These are phyloP conservation scores for Bos javanicus DNA, from an alignment of 2,113 vertebrate genomes.

Conservation along the genomic window DNA sequence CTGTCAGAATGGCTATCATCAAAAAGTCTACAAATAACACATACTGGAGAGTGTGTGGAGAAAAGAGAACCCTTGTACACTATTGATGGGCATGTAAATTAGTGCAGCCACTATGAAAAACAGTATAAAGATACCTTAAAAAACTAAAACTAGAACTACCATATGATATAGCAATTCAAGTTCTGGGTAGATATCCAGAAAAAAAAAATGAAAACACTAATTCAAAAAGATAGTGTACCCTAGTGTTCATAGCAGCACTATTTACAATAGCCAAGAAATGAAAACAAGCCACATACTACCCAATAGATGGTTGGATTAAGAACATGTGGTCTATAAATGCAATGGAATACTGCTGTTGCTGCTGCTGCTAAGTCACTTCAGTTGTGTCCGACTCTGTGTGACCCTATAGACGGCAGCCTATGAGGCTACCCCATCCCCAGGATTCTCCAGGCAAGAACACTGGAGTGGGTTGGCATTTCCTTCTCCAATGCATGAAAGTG, in stretches of 20 bases:
- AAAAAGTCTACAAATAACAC: not conserved
- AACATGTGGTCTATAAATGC: not conserved
- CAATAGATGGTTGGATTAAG: not conserved
- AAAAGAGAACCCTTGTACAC: not conserved
- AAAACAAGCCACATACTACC: not conserved
- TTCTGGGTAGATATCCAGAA: not conserved
- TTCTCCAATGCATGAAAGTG: too few species aligned
- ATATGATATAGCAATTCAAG: not conserved
- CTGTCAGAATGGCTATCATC: not conserved
- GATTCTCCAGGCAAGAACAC: too few species aligned
- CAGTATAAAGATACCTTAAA: not conserved
- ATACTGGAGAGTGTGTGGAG: not conserved
- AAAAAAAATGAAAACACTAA: not conserved
- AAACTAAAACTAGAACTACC: not conserved
- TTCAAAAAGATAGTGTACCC: not conserved
- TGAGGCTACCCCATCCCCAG: fast-evolving
- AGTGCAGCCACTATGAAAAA: not conserved
- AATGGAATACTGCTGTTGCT: not conserved
- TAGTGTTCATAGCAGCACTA: not conserved
- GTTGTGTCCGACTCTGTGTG: too few species aligned
- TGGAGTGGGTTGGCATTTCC: too few species aligned
- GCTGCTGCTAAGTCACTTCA: too few species aligned
- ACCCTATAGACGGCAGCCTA: too few species aligned
- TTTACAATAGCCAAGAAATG: not conserved
- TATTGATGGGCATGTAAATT: not conserved